Base-by-base conservation (phyloP, 2,113 vertebrate species). In the Neolamprologus brichardi region DNA sequence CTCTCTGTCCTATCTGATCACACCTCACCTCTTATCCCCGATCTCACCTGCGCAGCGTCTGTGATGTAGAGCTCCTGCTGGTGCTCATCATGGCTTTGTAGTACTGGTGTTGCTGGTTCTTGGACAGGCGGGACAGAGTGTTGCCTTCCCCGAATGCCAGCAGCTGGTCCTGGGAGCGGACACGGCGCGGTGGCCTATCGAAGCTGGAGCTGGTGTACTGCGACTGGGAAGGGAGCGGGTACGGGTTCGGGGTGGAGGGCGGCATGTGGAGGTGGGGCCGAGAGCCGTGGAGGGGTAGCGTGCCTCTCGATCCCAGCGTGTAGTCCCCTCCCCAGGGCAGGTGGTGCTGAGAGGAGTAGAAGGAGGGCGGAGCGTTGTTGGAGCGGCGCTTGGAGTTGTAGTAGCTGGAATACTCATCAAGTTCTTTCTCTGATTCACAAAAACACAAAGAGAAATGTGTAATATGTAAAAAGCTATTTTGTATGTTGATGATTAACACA, bases 131-230 rank as follows among this genome's bases (percentile, higher is more conserved):
- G 62, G 96, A 93, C 83, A 96, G 90, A 4, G 95, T 94, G 95
- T 93, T 96, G 17, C 96, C 96, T 75, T 97, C 97, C 25, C 94
- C 96, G 12, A 96, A 80, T 1, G 94, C 92, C 67, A 96, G 92
- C 91, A 97, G 95, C 91, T 98, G 97, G 91, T 98, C 98, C 94
- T 98, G 98, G 49, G 98, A 98, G 95, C 97, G 97, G 84, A 98
- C 98, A 2, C 95, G 95, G 8, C 95, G 93, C 5, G 95, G 95
- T 28, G 94, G 94, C 81, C 94, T 58, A 67, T 95, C 95, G 17
- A 95, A 95, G 53, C 60, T 44, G 34, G 92, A 91, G 92, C 46
- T 87, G 87, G 94, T 88, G 93, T 96, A 92, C 2, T 88, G 93
- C 2, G 91, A 12, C 85, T 96, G 95, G 56, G 87, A 62, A 2